Base-by-base conservation (phyloP, 53 echinoderm and acorn worm genomes). In the Crossaster papposus region DNA sequence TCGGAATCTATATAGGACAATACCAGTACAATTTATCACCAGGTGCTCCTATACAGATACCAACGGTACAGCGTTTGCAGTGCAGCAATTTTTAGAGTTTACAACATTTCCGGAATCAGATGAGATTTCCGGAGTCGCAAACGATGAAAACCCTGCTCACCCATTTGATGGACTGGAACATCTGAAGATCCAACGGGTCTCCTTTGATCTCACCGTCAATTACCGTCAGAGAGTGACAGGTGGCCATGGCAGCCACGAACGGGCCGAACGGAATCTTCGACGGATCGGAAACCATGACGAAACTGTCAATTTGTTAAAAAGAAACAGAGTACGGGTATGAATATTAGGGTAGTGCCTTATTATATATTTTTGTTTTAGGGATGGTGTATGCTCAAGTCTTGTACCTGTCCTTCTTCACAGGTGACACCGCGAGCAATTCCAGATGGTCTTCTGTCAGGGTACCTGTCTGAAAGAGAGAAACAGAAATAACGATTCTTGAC, bases 131-230 rank as follows among this genome's bases (percentile, higher is more conserved):
- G 44, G 44, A 44, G 9, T 9, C 44, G 9, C 44, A 44, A 44
- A 44, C 36, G 14, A 13, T 5, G 36, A 74, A 9, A n/a, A 17
- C 5, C 26, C 7, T 65, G 79, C 95, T 86, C 64, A 96, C 99
- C 99, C 99, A 99, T 91, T 99, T 96, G 78, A 96, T 79, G 31
- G 99, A 92, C 31, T 99, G 90, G 83, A 99, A 99, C 99, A 99
- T 99, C 89, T 99, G 99, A 0, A 95, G 91, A 54, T 99, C 99
- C 26, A 99, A 81, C 29, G 99, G 99, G 50, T 99, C 99, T 1
- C 99, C 99, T 70, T 90, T 80, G 6, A 99, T 89, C 89, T 96
- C 92, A 20, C 92, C 95, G 2, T 99, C 99, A 31, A 99, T 99
- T 28, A 96, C 79, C 20, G 99, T 99, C 24, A 99, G 65, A 11